Evolutionary conservation across 2,797 vertebrate genomes (phyloP).

Genomic region (Platyrinchus mystaceus): DNA sequence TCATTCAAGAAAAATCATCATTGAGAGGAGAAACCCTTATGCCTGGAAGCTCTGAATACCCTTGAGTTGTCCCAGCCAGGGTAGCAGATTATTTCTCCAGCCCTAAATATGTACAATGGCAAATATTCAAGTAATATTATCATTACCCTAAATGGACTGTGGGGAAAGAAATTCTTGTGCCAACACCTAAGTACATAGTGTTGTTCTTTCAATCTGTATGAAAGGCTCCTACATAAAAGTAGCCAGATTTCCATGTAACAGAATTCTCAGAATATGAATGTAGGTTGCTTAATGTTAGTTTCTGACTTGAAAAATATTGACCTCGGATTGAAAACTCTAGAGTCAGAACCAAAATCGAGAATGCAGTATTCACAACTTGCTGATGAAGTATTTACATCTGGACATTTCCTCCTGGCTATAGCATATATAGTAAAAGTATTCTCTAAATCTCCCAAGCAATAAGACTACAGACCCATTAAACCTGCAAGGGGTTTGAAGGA

Average conservation of each 20-base stretch:
- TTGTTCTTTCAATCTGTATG: not conserved
- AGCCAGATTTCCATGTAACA: not conserved
- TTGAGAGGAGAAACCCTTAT: not conserved
- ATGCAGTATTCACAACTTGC: not conserved
- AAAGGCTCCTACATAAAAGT: not conserved
- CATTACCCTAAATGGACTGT: not conserved
- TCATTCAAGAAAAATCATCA: not conserved
- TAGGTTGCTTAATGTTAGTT: not conserved
- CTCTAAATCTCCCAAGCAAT: not conserved
- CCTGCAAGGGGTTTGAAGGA: constrained; percentile 22
- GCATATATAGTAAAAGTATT: not conserved
- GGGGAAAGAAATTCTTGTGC: not conserved
- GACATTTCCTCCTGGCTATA: not conserved
- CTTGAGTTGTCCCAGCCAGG: not conserved
- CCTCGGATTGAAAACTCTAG: not conserved
- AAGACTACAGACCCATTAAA: not conserved
- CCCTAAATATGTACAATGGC: not conserved
- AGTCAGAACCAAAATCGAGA: not conserved
- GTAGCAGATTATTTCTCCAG: not conserved
- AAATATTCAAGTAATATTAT: not conserved
- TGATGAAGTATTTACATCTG: not conserved
- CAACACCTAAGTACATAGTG: not conserved
- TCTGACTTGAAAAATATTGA: not conserved
- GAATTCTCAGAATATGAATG: not conserved
- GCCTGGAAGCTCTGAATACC: not conserved